Conservation (phyloP, 2,113 vertebrate genomes). For the Marcusenius ussheri region DNA sequence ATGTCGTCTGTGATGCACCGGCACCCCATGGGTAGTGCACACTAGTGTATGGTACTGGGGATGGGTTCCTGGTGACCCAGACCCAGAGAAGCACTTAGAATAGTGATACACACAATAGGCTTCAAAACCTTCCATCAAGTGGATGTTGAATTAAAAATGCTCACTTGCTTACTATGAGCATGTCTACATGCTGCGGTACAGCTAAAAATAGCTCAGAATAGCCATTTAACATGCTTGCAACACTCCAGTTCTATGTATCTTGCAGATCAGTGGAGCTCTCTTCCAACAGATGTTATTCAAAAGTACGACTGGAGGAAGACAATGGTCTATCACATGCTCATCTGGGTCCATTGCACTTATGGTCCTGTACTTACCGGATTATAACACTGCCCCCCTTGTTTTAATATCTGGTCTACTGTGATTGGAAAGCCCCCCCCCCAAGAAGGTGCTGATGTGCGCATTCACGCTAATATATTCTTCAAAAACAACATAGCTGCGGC, state of each 20-base stretch:
- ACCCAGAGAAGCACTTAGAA: background rate
- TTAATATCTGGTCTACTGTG: too few species aligned
- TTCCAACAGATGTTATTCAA: background rate
- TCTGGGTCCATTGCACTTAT: background rate
- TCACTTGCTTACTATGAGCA: background rate
- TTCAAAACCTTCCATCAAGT: background rate
- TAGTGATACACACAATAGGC: background rate
- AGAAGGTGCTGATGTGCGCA: background rate
- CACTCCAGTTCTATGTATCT: background rate
- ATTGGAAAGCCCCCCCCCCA: background rate
- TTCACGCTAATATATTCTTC: background rate
- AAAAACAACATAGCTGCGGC: background rate
- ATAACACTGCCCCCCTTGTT: background rate
- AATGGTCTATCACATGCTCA: background rate
- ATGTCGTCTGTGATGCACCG: background rate
- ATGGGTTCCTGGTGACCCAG: background rate
- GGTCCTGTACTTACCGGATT: background rate
- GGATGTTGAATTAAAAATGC: background rate
- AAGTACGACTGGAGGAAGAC: background rate
- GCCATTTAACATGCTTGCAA: background rate
- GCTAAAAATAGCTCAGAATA: background rate
- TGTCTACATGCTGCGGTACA: background rate
- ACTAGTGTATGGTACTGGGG: background rate
- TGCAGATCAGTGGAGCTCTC: background rate
- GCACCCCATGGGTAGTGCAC: background rate